Evolutionary conservation across 2,797 vertebrate genomes (phyloP), one percentile per base, ranked within the genome.

Genomic region (Gallinago solitaria): DNA sequence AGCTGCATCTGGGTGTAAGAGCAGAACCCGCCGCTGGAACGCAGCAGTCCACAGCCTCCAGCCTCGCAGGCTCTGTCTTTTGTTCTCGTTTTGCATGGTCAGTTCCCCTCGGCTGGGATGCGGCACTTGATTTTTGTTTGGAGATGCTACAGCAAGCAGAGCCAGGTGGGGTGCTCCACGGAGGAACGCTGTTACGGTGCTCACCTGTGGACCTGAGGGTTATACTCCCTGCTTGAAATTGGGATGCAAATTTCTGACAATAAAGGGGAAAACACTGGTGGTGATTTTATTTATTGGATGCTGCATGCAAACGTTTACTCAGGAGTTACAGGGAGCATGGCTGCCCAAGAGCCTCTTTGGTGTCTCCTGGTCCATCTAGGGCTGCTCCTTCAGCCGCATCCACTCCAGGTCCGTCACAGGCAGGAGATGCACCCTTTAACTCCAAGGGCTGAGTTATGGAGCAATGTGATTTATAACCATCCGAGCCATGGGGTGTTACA

Each of bases 111-210:
- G 14, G 25, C 30, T 47, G 59, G 75, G 41, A n/a, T 32, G 16
- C 35, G 25, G 74, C 18, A 30, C 30, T 2, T 27, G 47, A 4
- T 25, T 50, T 65, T 24, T 64, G 47, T 89, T 48, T 54, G 78
- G 45, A 28, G 60, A 21, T 32, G 32, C 32, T 17, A 1, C 50
- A 12, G 33, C 2, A 24, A 48, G 47, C 12, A 48, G 47, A 48
- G 47, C 47, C 47, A 24, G 47, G 47, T 48, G 12, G 47, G 23
- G 47, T 8, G 47, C 47, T 27, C 73, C 74, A 60, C 0, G 1
- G 24, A 33, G 24, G 45, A 50, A 7, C 0, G 0, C 33, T 33
- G 27, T 2, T 25, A 6, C 17, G 17, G 63, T 23, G 21, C 30
- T 43, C 39, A 57, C n/a, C 37, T 32, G 2, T 14, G 5, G 28